Evolutionary conservation across 2,797 vertebrate species (phyloP), one percentile per base, ranked within the genome.

Genomic region (Sparidentex hasta): DNA sequence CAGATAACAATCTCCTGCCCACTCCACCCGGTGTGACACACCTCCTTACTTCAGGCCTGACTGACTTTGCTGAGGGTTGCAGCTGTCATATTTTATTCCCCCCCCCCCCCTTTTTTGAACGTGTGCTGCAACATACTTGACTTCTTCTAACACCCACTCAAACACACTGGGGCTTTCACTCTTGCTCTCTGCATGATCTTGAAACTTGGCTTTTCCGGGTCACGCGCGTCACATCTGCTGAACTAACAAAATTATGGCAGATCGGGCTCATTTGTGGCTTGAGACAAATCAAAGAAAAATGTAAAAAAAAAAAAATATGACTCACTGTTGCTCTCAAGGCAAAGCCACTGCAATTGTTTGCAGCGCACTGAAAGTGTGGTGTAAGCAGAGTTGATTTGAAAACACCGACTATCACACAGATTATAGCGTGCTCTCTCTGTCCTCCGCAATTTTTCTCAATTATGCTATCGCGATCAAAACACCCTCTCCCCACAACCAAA

Each of bases 401-500:
- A 90, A 85, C 76, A 80, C 63, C 29, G 72, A 64, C 76, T 68
- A 74, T 88, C 43, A 48, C 78, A 52, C 63, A 91, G 75, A 91
- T 90, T 93, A 87, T 78, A 86, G 78, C 50, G 5, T 82, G 72
- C 81, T 73, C 74, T 75, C 68, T 88, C 68, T 69, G 80, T 65
- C 63, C 66, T 67, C 83, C 27, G 50, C 78, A 82, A 84, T 87
- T 89, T 90, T 75, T 86, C 74, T 82, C 86, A 90, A 92, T 92
- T 86, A 88, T 80, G 75, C 84, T 86, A 92, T 92, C 84, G 62
- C 5, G 83, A 92, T 93, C 83, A 93, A 92, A 93, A 92, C 87
- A 76, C 78, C 82, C 63, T 46, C 68, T 82, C 50, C 51, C 85
- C 84, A 84, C 61, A 86, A 86, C 65, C 80, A 88, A 92, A 90